Evolutionary conservation across 2,113 vertebrate genomes (phyloP), one percentile per base, ranked within the genome.

Genomic region (Tauraco erythrolophus): DNA sequence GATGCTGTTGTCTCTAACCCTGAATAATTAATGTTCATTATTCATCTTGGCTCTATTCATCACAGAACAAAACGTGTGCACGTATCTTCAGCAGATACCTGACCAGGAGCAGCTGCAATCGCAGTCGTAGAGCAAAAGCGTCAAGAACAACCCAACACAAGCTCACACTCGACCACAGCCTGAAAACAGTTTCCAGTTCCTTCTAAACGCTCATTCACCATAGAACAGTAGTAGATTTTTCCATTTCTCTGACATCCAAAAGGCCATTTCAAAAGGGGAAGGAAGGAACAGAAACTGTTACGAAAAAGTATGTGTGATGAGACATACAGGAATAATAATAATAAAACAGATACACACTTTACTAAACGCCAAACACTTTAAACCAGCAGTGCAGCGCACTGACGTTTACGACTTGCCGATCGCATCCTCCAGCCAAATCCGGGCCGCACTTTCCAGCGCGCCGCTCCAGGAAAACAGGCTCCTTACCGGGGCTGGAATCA

Each of bases 191-290:
- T 50, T 11, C 23, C 19, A 41, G 9, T 11, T 56, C 35, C 6
- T 54, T 35, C 43, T 14, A 66, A 43, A 28, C 1, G 3, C 10
- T 4, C 10, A 7, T 24, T 56, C 1, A 14, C 15, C 7, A n/a
- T 0, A 50, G 4, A 45, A 35, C 0, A 0, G 11, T 0, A 13
- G 33, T 2, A n/a, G 5, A 4, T 22, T 65, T 46, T 18, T 33
- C 23, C 9, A 16, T 22, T 57, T 43, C 41, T 22, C 33, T 2
- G 1, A 15, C n/a, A 76, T 6, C 4, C 7, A 7, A n/a, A 58
- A 50, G 11, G 6, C 16, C 30, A 31, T 25, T 82, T 43, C 37
- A 14, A 56, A 41, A 19, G 10, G 14, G 11, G 8, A 9, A 7
- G 5, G 14, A 21, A n/a, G 19, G 16, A 6, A 12, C 15, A 19